phyloP scores from a whole-genome alignment of 2,113 vertebrate species.

The Lampris megalopsis region DNA sequence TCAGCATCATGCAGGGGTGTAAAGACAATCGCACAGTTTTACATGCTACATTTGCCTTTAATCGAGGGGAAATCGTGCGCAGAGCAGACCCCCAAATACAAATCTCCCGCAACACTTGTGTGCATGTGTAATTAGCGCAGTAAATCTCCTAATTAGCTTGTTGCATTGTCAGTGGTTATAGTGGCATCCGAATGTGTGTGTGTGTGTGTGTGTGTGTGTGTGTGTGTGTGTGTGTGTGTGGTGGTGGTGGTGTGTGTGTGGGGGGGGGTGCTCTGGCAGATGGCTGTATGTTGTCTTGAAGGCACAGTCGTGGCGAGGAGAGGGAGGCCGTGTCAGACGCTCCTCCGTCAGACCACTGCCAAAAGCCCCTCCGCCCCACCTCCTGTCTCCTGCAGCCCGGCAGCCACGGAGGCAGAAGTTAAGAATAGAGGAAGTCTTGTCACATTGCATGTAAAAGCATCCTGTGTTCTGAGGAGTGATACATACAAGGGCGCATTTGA shows the following conservation, averaged over 20 bases:
- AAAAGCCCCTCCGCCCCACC: slow-evolving; percentile 37
- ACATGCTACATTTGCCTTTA: slow-evolving; percentile 80
- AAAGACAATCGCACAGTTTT: slow-evolving; percentile 66
- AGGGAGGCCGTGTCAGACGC: slow-evolving; percentile 69
- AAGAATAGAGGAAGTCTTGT: slow-evolving; percentile 84
- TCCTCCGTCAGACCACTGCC: slow-evolving; percentile 60
- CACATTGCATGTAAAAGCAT: slow-evolving; percentile 76
- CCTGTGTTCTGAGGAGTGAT: slow-evolving; percentile 62
- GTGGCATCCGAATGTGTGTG: slow-evolving; percentile 45
- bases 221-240: slow-evolving; percentile 27
- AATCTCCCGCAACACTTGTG: slow-evolving; percentile 64
- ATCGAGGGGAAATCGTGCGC: slow-evolving; percentile 61
- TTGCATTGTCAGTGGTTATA: slow-evolving; percentile 65
- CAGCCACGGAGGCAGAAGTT: slow-evolving; percentile 75
- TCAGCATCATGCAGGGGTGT: slow-evolving; percentile 70
- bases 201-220: slow-evolving; percentile 23
- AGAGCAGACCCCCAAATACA: slow-evolving; percentile 54
- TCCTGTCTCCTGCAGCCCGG: slow-evolving; percentile 44
- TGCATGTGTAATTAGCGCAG: slow-evolving; percentile 72
- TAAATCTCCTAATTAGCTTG: slow-evolving; percentile 78
- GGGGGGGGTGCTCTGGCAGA: slow-evolving; percentile 62
- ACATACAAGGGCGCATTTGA: slow-evolving; percentile 41
- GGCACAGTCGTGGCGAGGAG: slow-evolving; percentile 55
- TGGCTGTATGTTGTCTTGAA: slow-evolving; percentile 75
- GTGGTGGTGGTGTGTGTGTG: slow-evolving; percentile 16